phyloP scores from a whole-genome alignment of 2,888 invertebrate species.

The Halictus quadricinctus region DNA sequence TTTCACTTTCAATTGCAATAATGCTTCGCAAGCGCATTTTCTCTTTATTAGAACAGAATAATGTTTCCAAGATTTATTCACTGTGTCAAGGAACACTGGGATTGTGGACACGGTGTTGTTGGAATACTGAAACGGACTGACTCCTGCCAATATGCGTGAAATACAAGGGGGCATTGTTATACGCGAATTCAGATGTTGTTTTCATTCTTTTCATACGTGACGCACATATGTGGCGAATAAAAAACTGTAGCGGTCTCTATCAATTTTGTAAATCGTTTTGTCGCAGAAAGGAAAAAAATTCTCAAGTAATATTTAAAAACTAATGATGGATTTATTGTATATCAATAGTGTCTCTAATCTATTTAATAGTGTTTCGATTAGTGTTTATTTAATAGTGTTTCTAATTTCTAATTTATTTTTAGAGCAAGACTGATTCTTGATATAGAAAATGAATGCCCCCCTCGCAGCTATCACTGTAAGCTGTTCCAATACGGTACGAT shows the following conservation, averaged over 20 bases:
- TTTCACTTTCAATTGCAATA: not conserved
- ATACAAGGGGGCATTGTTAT: not conserved
- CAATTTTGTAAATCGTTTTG: not conserved
- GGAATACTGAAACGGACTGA: not conserved
- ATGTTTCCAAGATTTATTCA: not conserved
- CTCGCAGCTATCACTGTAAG: not conserved
- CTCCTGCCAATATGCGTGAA: not conserved
- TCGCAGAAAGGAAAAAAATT: not conserved
- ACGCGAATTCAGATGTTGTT: not conserved
- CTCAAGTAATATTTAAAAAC: not conserved
- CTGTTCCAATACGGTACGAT: not conserved
- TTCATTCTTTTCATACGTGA: not conserved
- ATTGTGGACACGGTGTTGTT: no score
- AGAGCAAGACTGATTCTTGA: not conserved
- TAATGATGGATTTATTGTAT: not conserved
- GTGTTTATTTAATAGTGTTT: not conserved
- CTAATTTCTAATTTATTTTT: not conserved
- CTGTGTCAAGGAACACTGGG: not conserved
- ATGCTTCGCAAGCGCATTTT: not conserved
- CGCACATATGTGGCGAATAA: not conserved
- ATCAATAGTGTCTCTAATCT: not conserved
- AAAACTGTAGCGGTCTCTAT: not conserved
- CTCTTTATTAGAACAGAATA: not conserved
- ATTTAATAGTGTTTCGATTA: not conserved
- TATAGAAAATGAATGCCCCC: not conserved